Evolutionary conservation across 2,113 vertebrate species (phyloP), one percentile per base, ranked within the genome.

Genomic region (Petroica traversi): DNA sequence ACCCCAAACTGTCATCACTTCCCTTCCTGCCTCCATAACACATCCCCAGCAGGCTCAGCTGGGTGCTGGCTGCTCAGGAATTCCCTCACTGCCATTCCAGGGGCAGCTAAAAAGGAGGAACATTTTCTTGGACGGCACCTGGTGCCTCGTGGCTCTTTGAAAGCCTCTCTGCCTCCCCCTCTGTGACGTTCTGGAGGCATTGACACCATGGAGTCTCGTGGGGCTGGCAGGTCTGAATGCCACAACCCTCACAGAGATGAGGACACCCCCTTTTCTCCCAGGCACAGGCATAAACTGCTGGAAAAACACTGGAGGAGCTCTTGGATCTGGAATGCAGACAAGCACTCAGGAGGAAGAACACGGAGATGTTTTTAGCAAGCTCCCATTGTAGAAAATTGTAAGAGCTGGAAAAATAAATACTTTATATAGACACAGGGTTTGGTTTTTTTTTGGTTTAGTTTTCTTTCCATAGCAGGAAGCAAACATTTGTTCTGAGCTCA

Each of bases 141-240:
- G 33, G 46, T 14, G 63, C 25, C 14, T 91, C 26, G 25, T 19
- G 43, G 11, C 7, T 36, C 28, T 91, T 26, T 43, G 38, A 29
- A 45, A 73, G 22, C 13, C 43, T 72, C 48, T 54, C 45, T 62
- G 38, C 6, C 19, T 68, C 26, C 13, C 26, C 3, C 8, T 5
- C 19, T 11, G 15, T 3, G 23, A 6, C 4, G 15, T 29, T 86
- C 52, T 34, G 10, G 55, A 62, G 1, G 9, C 62, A 7, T 2
- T 12, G 5, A 4, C 1, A 9, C 8, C 1, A 7, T 2, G 62
- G 58, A 79, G 45, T 59, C 55, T 18, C 0, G 1, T 14, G 29
- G 55, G 23, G 22, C 33, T 15, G 46, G 79, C 49, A 67, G 85
- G 14, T 82, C 5, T 18, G 64, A 52, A 15, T 23, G 18, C 9